A percentile compares a stretch with the other conserved stretches of the same genome.
Evolutionary conservation across 2,113 vertebrate genomes (phyloP).

Genomic region (Phaethornis superciliosus): DNA sequence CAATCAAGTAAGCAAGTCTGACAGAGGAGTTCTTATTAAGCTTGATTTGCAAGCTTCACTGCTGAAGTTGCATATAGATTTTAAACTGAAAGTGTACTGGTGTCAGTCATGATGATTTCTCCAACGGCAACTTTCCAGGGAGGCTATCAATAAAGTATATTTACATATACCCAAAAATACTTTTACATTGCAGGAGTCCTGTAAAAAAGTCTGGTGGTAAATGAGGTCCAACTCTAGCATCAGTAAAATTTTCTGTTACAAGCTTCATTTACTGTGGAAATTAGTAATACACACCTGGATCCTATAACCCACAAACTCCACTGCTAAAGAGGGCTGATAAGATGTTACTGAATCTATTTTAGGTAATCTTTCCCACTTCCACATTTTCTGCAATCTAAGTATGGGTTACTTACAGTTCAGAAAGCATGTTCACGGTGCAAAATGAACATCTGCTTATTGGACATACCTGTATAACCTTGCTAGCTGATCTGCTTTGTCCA

Average conservation of each 20-base stretch:
- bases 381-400: neutral
- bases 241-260: neutral
- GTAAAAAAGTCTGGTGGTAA: neutral
- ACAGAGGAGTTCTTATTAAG: neutral
- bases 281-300: neutral
- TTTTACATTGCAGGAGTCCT: neutral
- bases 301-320: neutral
- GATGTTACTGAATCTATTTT: neutral
- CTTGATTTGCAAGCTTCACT: neutral
- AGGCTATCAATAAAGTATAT: neutral
- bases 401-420: neutral
- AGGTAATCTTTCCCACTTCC: neutral
- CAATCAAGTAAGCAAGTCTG: neutral
- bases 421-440: neutral
- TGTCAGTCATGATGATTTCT: neutral
- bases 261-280: neutral
- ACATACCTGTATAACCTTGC: neutral
- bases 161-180: neutral
- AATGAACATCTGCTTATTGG: neutral
- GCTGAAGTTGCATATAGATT: neutral
- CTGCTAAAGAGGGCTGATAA: neutral
- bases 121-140: neutral
- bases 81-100: neutral
- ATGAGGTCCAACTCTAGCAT: neutral
- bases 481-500: neutral